phyloP scores from a whole-genome alignment of 1,140 invertebrate genomes.

The Papilio glaucus region DNA sequence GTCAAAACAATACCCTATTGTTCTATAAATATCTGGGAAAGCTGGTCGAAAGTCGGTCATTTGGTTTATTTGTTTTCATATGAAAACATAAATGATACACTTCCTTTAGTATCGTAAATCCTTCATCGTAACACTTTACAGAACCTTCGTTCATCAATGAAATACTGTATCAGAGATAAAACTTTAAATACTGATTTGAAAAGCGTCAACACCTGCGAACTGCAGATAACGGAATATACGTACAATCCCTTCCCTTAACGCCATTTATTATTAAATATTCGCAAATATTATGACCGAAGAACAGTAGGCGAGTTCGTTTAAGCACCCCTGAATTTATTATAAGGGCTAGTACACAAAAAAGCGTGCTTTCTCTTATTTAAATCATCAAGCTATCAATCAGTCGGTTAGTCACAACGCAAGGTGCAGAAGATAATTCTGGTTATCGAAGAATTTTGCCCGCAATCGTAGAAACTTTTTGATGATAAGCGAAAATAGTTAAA shows the following conservation, averaged over 20 bases:
- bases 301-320: conserved; percentile 4
- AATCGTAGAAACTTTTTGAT: too few relatives aligned
- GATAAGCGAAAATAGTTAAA: too few relatives aligned
- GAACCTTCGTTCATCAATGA: neutral
- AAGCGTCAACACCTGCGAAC: conserved; percentile 46
- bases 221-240: conserved; percentile 52
- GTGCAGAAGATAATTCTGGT: too few relatives aligned
- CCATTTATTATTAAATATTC: conserved; percentile 66
- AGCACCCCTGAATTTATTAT: conserved; percentile 13
- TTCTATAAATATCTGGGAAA: too few relatives aligned
- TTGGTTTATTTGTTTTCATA: too few relatives aligned
- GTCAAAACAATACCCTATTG: too few relatives aligned
- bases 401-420: too few relatives aligned
- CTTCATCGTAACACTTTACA: too few relatives aligned
- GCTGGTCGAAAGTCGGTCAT: too few relatives aligned
- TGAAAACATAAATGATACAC: too few relatives aligned
- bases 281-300: conserved; percentile 53
- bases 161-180: neutral
- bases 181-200: conserved; percentile 30
- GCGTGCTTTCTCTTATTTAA: neutral
- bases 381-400: neutral
- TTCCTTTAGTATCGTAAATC: too few relatives aligned
- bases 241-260: conserved; percentile 45
- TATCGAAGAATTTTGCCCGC: too few relatives aligned
- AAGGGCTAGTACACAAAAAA: conserved; percentile 39